Evolutionary conservation across 2,888 invertebrate species (phyloP).

Genomic region (Eulithis prunata): DNA sequence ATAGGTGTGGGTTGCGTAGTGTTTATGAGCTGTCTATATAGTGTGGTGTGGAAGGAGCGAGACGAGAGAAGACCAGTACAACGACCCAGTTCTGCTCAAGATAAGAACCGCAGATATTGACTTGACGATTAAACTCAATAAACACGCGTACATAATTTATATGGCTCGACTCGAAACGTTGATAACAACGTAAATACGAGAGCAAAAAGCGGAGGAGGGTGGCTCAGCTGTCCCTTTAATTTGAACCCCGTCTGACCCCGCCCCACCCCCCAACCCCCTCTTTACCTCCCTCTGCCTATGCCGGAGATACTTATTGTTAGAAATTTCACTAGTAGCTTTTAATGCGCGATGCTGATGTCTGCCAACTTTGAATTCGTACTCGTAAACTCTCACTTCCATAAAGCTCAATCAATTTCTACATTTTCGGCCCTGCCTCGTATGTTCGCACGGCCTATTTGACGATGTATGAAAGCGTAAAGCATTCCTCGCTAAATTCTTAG

Average conservation of each 20-base stretch:
- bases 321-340: slow-evolving; percentile 38
- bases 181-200: slow-evolving; percentile 40
- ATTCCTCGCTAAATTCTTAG: slow-evolving; percentile 28
- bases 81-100: slow-evolving; percentile 63
- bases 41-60: slow-evolving; percentile 14
- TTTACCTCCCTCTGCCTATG: slow-evolving; percentile 34
- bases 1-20: slow-evolving; percentile 4
- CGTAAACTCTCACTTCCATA: slow-evolving; percentile 28
- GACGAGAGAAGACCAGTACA: slow-evolving; percentile 56
- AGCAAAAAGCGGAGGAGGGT: slow-evolving; percentile 34
- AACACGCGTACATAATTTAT: slow-evolving; percentile 33
- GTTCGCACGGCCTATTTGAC: slow-evolving; percentile 13
- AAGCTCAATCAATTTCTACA: slow-evolving; percentile 13
- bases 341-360: slow-evolving; percentile 31
- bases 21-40: slow-evolving; percentile 32
- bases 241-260: slow-evolving; percentile 31
- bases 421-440: slow-evolving; percentile 11
- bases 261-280: slow-evolving; percentile 8
- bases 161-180: slow-evolving; percentile 30
- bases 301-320: slow-evolving; percentile 31
- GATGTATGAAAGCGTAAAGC: slow-evolving; percentile 28
- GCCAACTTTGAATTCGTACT: slow-evolving; percentile 17
- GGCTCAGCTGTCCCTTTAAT: slow-evolving; percentile 42
- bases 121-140: slow-evolving; percentile 54
- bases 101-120: slow-evolving; percentile 62